Conservation (phyloP, 2,797 vertebrate species). For the Brotogeris chrysoptera region DNA sequence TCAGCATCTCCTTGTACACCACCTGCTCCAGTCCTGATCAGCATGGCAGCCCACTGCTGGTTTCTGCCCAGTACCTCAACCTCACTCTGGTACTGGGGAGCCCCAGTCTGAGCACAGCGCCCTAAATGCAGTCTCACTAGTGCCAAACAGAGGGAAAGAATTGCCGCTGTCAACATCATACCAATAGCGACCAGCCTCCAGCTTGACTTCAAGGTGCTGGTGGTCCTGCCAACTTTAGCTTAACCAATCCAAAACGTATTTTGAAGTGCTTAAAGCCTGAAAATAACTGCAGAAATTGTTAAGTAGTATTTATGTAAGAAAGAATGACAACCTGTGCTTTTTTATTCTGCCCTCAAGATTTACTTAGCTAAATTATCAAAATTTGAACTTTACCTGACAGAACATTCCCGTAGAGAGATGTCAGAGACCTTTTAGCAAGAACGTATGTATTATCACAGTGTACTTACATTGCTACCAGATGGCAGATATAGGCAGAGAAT, state of each 20-base stretch:
- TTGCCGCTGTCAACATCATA: background rate
- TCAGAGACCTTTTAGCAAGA: conserved; percentile 1
- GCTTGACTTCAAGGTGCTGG: background rate
- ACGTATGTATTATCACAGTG: background rate
- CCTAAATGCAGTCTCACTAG: background rate
- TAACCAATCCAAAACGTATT: background rate
- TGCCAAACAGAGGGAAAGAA: background rate
- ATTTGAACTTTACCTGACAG: conserved; percentile 9
- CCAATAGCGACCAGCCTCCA: background rate
- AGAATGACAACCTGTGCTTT: background rate
- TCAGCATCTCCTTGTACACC: background rate
- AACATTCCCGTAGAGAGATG: background rate
- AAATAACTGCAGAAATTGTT: background rate
- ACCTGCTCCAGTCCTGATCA: background rate
- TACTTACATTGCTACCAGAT: background rate
- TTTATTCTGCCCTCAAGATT: background rate
- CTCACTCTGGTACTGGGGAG: background rate
- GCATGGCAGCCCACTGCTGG: fast-evolving
- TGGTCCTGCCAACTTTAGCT: background rate
- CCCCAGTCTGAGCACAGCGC: background rate
- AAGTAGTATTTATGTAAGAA: background rate
- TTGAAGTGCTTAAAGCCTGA: background rate
- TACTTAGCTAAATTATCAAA: conserved; percentile 12
- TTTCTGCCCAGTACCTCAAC: background rate
- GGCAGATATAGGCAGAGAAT: background rate